Evolutionary conservation across 2,888 invertebrate genomes (phyloP).

Genomic region (Toxonevra muliebris): DNA sequence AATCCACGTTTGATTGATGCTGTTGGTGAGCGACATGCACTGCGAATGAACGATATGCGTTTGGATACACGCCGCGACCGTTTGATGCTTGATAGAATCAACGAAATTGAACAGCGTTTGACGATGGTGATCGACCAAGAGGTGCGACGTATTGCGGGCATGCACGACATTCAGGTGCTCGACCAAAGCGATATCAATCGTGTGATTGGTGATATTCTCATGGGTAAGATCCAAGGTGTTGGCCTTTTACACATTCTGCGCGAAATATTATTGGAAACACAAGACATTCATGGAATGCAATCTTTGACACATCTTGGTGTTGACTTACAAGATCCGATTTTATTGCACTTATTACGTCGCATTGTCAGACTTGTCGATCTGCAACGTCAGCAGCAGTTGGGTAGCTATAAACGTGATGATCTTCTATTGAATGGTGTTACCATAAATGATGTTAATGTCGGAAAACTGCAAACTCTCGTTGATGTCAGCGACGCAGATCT

Average conservation of each 20-base stretch:
- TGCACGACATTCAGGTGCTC: not conserved
- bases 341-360: conserved; percentile 44
- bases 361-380: conserved; percentile 70
- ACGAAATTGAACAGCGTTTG: conserved; percentile 42
- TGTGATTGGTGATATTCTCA: conserved; percentile 44
- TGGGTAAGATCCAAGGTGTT: conserved; percentile 41
- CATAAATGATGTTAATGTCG: conserved; percentile 72
- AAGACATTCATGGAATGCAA: conserved; percentile 59
- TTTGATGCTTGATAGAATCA: conserved; percentile 40
- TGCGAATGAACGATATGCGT: conserved; percentile 47
- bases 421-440: conserved; percentile 70
- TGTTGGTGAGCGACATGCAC: conserved; percentile 36
- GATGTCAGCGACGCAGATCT: conserved; percentile 72
- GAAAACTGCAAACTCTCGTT: conserved; percentile 74
- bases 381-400: conserved; percentile 69
- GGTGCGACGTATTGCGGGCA: conserved; percentile 18
- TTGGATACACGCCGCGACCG: conserved; percentile 41
- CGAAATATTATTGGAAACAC: conserved; percentile 38
- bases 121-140: conserved; percentile 33
- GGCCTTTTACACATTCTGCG: conserved; percentile 47
- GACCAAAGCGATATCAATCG: conserved; percentile 40
- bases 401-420: conserved; percentile 70
- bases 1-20: conserved; percentile 69
- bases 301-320: conserved; percentile 64
- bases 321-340: conserved; percentile 71